phyloP scores from a whole-genome alignment of 2,797 vertebrate genomes.

The Oreortyx pictus region DNA sequence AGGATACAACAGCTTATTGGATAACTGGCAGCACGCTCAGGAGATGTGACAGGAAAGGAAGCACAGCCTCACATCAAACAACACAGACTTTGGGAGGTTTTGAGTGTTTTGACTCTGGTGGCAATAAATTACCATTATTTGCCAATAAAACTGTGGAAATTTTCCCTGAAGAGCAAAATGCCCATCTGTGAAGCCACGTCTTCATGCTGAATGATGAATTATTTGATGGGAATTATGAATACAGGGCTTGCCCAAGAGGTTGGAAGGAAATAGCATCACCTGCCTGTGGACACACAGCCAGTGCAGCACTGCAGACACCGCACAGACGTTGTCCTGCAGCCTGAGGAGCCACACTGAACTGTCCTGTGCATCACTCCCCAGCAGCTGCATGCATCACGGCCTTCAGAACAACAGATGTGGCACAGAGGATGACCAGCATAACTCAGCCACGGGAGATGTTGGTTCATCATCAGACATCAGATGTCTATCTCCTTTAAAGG shows the following conservation, averaged over 20 bases:
- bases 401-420: background rate
- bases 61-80: background rate
- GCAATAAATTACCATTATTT: background rate
- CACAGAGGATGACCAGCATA: background rate
- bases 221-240: background rate
- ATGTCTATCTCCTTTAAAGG: constrained; percentile 20
- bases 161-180: background rate
- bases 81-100: background rate
- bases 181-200: background rate
- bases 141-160: background rate
- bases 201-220: background rate
- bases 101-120: background rate
- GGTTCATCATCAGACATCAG: background rate
- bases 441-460: background rate
- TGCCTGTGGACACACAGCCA: background rate
- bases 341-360: background rate
- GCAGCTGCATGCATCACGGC: background rate
- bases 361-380: background rate
- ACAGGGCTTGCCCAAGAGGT: background rate
- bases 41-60: background rate
- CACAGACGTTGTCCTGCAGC: background rate
- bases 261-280: background rate
- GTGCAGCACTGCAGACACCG: background rate
- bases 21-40: background rate
- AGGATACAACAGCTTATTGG: background rate